phyloP scores from a whole-genome alignment of 2,797 vertebrate species.

The Pempheris klunzingeri region DNA sequence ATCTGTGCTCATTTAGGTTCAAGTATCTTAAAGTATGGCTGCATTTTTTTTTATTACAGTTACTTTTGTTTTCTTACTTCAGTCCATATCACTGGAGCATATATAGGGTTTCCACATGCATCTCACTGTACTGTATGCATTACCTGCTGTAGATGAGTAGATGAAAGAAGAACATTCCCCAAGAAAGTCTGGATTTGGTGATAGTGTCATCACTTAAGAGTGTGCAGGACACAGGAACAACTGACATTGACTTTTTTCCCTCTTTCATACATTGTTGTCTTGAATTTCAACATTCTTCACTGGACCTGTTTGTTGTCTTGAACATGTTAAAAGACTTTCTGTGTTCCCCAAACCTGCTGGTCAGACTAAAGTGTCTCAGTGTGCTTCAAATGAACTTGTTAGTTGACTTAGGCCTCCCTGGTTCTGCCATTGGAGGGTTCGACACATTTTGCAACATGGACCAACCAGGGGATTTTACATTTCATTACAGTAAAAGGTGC shows the following conservation, averaged over 20 bases:
- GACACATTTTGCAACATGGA: background rate
- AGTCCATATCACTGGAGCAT: constrained; percentile 25
- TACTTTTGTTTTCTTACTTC: background rate
- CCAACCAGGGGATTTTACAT: no score
- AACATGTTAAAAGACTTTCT: background rate
- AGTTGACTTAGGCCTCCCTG: background rate
- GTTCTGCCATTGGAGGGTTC: background rate
- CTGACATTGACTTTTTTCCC: background rate
- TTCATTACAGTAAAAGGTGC: no score
- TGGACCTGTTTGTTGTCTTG: constrained; percentile 5
- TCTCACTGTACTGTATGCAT: background rate
- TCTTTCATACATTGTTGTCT: background rate
- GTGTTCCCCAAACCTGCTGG: background rate
- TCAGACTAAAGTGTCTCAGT: constrained; percentile 8
- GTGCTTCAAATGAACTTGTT: background rate
- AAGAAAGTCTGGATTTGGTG: background rate
- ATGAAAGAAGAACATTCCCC: constrained; percentile 1
- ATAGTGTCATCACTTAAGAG: constrained; percentile 16
- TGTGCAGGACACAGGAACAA: background rate
- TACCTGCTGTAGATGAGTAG: constrained; percentile 9
- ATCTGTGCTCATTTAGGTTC: background rate
- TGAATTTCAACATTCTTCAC: background rate
- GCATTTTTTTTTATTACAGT: background rate
- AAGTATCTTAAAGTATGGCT: background rate
- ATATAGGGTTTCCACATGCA: background rate